Base-by-base conservation (phyloP, 2,797 vertebrate genomes). In the Lagocephalus sceleratus region DNA sequence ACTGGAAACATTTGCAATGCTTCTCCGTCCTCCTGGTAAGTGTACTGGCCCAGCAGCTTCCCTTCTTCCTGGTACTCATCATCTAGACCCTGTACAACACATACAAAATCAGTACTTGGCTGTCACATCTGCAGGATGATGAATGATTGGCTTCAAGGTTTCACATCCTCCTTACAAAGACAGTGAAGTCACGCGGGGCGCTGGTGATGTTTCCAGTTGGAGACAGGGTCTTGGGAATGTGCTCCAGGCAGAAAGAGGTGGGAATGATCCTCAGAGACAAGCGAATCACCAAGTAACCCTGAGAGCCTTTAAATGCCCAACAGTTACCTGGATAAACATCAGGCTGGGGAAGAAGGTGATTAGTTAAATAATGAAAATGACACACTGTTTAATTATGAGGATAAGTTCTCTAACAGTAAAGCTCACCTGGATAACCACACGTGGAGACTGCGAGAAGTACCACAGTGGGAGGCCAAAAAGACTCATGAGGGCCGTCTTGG, bases 281-380 rank as follows among this genome's bases (percentile, higher is more conserved):
- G 19, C 92, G 81, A 51, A 99, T 92, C 51, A 99, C 95, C 41
- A 98, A 89, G 57, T 94, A 97, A 6, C 96, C 96, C 68, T 97
- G 94, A 2, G 94, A 94, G 66, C 96, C 95, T 84, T 90, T 93
- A 78, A 98, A 99, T 0, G 96, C 95, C 95, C 96, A 99, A 88
- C 96, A 99, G 88, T 99, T 99, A 5, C 96, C 96, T 2, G 96
- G 96, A 65, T 96, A 92, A 51, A 97, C 88, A 42, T 99, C 96
- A 11, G 96, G 96, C 96, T 99, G 66, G 14, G 25, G 54, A 51
- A 3, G 2, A 35, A 35, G 32, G 10, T 44, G 7, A 20, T 44
- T 44, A 42, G 17, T 17, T 17, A 42, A 42, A 42, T 7, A 43
- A 15, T 8, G 32, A 35, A 11, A 38, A 19, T n/a, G 0, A 46